Evolutionary conservation across 2,797 vertebrate species (phyloP).

Genomic region (Melanogrammus aeglefinus): DNA sequence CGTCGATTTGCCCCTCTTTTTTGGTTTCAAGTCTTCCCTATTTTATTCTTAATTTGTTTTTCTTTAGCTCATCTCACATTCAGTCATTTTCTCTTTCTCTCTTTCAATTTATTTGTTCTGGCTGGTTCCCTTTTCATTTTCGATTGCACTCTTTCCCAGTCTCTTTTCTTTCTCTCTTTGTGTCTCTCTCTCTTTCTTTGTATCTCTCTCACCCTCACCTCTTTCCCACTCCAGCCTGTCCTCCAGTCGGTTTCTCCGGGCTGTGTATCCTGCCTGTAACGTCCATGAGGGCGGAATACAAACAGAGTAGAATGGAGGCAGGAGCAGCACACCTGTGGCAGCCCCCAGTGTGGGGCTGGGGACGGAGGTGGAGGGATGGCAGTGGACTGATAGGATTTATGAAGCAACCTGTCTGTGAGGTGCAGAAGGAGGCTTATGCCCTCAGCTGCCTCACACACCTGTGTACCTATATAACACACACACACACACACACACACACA

Average conservation of each 20-base stretch:
- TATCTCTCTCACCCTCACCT: background rate
- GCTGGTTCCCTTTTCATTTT: conserved; percentile 10
- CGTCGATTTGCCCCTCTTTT: conserved; percentile 3
- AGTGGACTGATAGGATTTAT: conserved; percentile 52
- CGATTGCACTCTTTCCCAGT: background rate
- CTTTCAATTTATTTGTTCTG: background rate
- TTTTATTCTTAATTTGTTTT: background rate
- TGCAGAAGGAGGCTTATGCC: conserved; percentile 21
- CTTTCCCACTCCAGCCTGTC: background rate
- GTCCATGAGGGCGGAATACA: conserved; percentile 62
- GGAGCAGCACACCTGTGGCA: conserved; percentile 56
- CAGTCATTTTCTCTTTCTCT: background rate
- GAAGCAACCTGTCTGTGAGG: conserved; percentile 40
- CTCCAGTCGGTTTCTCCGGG: background rate
- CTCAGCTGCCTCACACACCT: conserved; percentile 21
- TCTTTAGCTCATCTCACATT: background rate
- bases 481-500: conserved; percentile 10
- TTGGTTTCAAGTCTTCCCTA: background rate
- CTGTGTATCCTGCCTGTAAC: conserved; percentile 12
- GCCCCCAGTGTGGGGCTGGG: conserved; percentile 21
- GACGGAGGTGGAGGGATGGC: conserved; percentile 20
- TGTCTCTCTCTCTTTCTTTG: background rate
- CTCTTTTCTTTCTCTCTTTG: background rate
- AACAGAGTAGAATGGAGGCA: conserved; percentile 39
- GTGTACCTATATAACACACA: conserved; percentile 13